A percentile compares a stretch with the other conserved stretches of the same genome.
These are phyloP conservation scores for Ranitomeya variabilis DNA, from an alignment of 2,113 vertebrate genomes.

Conservation along the genomic window DNA sequence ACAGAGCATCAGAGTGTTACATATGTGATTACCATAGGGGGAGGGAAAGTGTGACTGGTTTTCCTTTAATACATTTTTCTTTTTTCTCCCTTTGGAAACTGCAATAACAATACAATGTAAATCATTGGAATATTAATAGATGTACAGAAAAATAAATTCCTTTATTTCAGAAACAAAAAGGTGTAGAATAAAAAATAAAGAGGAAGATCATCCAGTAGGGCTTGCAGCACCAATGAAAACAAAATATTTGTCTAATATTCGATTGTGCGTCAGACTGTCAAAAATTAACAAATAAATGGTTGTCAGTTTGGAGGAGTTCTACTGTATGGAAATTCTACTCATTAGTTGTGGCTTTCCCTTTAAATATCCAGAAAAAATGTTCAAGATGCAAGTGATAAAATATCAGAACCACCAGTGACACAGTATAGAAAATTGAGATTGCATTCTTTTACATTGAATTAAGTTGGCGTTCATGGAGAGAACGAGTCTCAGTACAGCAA, in stretches of 20 bases:
- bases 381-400: neutral
- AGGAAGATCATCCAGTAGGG: neutral
- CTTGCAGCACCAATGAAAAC: neutral
- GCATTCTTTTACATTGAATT: constrained; percentile 3
- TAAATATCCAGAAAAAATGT: neutral
- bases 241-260: neutral
- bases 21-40: constrained; percentile 15
- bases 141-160: constrained; percentile 3
- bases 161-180: neutral
- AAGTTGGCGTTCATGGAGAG: neutral
- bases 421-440: constrained; percentile 7
- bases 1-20: constrained; percentile 25
- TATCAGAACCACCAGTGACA: constrained; percentile 26
- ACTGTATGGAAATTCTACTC: neutral
- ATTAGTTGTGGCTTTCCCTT: constrained; percentile 17
- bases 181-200: neutral
- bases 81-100: neutral
- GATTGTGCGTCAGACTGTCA: neutral
- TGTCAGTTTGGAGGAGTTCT: neutral
- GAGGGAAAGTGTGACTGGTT: constrained; percentile 10
- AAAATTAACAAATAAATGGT: neutral
- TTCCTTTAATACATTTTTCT: neutral
- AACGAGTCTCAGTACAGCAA: neutral
- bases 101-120: neutral
- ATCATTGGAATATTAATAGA: neutral